Percentiles rank a stretch among this genome's conserved stretches.
Evolutionary conservation across 2,113 vertebrate species (phyloP).

Genomic region (Callochromis pleurospilus): DNA sequence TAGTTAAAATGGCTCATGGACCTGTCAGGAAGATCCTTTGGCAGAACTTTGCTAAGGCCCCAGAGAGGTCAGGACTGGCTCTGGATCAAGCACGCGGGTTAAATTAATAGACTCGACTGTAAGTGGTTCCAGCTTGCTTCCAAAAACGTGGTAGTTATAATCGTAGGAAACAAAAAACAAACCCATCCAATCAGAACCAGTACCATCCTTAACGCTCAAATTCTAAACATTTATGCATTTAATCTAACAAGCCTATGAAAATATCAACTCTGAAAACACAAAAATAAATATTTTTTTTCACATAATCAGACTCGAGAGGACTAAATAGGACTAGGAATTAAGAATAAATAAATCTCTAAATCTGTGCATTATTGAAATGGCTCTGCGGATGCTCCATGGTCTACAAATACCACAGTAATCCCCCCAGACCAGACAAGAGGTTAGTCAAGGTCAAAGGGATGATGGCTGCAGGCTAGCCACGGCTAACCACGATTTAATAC

Average conservation of each 20-base stretch:
- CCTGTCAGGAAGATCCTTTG: not conserved
- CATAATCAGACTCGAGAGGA: not conserved
- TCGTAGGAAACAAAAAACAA: not conserved
- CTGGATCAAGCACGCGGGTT: not conserved
- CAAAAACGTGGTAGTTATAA: not conserved
- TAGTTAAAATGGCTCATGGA: not conserved
- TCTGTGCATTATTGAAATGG: not conserved
- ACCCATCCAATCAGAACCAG: not conserved
- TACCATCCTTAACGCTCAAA: not conserved
- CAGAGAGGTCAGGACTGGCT: not conserved
- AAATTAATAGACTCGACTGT: not conserved
- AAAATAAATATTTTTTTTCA: not conserved
- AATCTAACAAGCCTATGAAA: not conserved
- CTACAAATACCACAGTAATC: constrained; percentile 22
- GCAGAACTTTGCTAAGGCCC: not conserved
- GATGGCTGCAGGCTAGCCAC: not conserved
- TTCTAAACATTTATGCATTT: not conserved
- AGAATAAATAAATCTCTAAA: not conserved
- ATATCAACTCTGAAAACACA: not conserved
- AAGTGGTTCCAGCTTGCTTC: not conserved
- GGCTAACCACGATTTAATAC: not conserved
- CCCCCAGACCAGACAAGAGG: constrained; percentile 23
- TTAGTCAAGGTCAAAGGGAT: constrained; percentile 12
- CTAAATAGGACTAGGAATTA: not conserved
- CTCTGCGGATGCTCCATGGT: not conserved